Evolutionary conservation across 2,113 vertebrate genomes (phyloP).

Genomic region (Pavo muticus): DNA sequence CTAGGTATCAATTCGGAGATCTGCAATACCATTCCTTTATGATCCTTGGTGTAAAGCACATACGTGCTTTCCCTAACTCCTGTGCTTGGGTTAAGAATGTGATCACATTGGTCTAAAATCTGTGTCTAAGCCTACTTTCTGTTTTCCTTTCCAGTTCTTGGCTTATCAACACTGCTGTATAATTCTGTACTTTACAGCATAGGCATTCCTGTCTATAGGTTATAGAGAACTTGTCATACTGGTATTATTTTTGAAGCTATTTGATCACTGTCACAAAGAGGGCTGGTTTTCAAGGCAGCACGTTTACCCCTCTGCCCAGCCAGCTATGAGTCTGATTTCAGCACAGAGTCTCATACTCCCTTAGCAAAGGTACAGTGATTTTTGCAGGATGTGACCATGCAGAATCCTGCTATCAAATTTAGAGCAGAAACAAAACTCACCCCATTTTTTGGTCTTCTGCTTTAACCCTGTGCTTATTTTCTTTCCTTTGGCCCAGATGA

Average conservation of each 20-base stretch:
- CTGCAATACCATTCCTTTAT: too few species aligned
- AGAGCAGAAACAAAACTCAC: background rate
- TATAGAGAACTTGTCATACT: background rate
- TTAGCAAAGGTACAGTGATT: background rate
- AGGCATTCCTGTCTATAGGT: background rate
- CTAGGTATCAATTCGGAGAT: background rate
- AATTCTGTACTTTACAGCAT: background rate
- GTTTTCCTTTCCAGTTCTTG: background rate
- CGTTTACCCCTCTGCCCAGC: background rate
- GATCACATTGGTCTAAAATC: background rate
- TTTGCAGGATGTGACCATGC: background rate
- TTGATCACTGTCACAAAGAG: background rate
- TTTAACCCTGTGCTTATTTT: background rate
- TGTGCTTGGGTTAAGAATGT: background rate
- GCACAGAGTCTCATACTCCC: background rate
- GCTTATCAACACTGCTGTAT: accelerated
- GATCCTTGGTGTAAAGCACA: background rate
- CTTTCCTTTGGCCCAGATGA: background rate
- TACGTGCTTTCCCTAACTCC: background rate
- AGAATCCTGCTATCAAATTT: background rate
- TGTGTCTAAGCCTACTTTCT: background rate
- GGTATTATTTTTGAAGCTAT: background rate
- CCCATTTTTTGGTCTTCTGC: background rate
- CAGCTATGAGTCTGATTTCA: background rate
- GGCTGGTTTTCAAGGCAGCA: background rate